A percentile compares a stretch with the other conserved stretches of the same genome.
These are phyloP conservation scores for Oreochromis grahami DNA, from an alignment of 2,797 vertebrate species.

Conservation along the genomic window DNA sequence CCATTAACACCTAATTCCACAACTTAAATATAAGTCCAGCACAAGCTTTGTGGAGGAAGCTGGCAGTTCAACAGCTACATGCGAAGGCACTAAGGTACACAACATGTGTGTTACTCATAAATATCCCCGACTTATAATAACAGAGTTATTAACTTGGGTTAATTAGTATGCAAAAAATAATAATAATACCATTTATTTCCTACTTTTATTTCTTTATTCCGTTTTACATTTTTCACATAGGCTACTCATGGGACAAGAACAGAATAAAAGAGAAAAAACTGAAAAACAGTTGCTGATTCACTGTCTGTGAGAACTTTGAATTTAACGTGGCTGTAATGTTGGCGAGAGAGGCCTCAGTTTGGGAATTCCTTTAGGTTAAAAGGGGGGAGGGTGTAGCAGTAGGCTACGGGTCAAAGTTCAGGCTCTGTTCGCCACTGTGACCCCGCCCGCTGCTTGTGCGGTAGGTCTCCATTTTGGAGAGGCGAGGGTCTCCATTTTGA, in stretches of 20 bases:
- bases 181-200: background rate
- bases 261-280: background rate
- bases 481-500: constrained; percentile 54
- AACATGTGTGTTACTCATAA: background rate
- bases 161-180: background rate
- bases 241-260: background rate
- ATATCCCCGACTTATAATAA: background rate
- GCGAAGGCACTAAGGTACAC: background rate
- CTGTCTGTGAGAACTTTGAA: background rate
- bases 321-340: background rate
- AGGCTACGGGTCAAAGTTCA: constrained; percentile 73
- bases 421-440: constrained; percentile 54
- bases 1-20: background rate
- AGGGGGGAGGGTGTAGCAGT: constrained; percentile 24
- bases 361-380: constrained; percentile 58
- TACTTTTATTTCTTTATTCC: background rate
- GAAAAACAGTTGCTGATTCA: background rate
- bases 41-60: background rate
- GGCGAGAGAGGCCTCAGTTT: constrained; percentile 4
- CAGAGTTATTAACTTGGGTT: background rate
- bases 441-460: constrained; percentile 50
- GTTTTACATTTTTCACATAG: background rate
- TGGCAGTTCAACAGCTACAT: background rate
- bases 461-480: constrained; percentile 73
- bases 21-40: background rate